Base-by-base conservation (phyloP, 2,888 invertebrate species). In the Brachypterus glaber region DNA sequence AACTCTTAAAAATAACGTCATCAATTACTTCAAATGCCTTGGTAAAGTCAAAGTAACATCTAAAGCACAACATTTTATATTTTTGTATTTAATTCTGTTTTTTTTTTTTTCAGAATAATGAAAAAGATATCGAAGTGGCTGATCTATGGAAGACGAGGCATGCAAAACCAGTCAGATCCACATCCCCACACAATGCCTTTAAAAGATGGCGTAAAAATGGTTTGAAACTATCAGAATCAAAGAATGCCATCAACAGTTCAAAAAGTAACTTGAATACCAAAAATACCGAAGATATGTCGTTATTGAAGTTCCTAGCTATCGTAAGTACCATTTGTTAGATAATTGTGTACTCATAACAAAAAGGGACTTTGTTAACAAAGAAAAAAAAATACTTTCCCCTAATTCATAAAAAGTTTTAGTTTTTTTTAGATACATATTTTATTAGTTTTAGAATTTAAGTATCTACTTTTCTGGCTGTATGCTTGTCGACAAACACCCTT, bases 281-380 rank as follows among this genome's bases (percentile, higher is more conserved):
- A 30, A 31, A 17, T 31, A 60, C 62, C 41, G 69, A 71, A 40
- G 69, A 70, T 38, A 68, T 69, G 63, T 68, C 70, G 2, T 54
- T 72, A 50, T 72, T 85, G 50, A 83, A 85, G 67, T 82, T 82
- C 63, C 68, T 86, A 63, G 83, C 83, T 56, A 78, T 83, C 73
- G 83, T 83, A 76, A 82, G 82, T 81, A 66, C 52, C 41, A 18
- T 21, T 25, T 5, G 5, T 21, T 5, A 7, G 11, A 29, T 8
- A 29, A 29, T n/a, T 29, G 29, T 29, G 12, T 8, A 5, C 11
- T n/a, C 12, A 29, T 29, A n/a, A n/a, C n/a, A n/a, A n/a, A n/a
- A n/a, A n/a, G n/a, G n/a, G n/a, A n/a, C n/a, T n/a, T n/a, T n/a
- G n/a, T n/a, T n/a, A n/a, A n/a, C n/a, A n/a, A n/a, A n/a, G n/a